Conservation (phyloP, 2,797 vertebrate genomes). For the Chelidonichthys spinosus region DNA sequence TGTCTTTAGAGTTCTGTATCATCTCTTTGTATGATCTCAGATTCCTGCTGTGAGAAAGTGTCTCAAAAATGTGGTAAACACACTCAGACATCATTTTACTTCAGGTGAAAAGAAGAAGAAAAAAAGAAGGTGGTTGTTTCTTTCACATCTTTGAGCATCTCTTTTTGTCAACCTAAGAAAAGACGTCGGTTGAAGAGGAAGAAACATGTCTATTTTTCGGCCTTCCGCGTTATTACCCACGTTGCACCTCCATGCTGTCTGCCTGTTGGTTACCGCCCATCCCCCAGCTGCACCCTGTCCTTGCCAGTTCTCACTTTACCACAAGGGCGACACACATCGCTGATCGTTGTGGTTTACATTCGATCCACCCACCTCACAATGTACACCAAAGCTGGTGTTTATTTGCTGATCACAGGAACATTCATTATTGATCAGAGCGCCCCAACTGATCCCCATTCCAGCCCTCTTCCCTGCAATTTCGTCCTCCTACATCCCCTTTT, state of each 20-base stretch:
- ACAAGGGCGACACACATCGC: conserved; percentile 3
- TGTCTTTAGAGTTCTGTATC: not conserved
- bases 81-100: not conserved
- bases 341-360: conserved; percentile 28
- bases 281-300: conserved; percentile 6
- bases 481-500: conserved; percentile 15
- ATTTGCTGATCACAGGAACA: conserved; percentile 13
- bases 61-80: not conserved
- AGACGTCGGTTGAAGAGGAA: conserved; percentile 8
- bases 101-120: not conserved
- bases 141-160: conserved; percentile 20
- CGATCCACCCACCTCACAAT: conserved; percentile 16
- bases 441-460: not conserved
- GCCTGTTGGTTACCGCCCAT: not conserved
- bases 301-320: conserved; percentile 21
- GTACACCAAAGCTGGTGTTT: conserved; percentile 26
- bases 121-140: conserved; percentile 13
- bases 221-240: conserved; percentile 31
- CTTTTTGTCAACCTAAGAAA: conserved; percentile 20
- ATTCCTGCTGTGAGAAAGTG: not conserved
- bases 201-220: conserved; percentile 17
- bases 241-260: conserved; percentile 30
- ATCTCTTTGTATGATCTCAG: not conserved
- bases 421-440: conserved; percentile 23
- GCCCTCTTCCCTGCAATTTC: conserved; percentile 4